Conservation (phyloP, 2,113 vertebrate genomes). For the Esox niger region DNA sequence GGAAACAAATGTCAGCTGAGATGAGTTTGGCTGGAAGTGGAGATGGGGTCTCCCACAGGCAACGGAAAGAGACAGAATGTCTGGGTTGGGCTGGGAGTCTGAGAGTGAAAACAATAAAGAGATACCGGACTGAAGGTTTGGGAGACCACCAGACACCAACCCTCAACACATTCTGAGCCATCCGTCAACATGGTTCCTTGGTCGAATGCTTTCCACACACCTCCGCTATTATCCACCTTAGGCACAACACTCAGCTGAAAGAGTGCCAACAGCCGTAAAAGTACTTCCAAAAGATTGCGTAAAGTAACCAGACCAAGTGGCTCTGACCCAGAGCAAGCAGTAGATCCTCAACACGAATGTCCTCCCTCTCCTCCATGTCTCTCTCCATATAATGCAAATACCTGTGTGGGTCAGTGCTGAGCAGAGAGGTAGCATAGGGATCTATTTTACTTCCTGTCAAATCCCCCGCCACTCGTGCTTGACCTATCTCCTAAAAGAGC, state of each 20-base stretch:
- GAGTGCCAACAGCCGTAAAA: constrained; percentile 44
- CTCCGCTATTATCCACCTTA: background rate
- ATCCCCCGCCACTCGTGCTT: constrained; percentile 52
- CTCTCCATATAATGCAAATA: constrained; percentile 37
- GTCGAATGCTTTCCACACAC: constrained; percentile 22
- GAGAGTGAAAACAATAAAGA: background rate
- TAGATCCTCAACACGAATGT: background rate
- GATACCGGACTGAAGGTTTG: too few species aligned
- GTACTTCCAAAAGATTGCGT: constrained; percentile 43
- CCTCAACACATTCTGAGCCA: constrained; percentile 2
- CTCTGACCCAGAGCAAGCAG: constrained; percentile 37
- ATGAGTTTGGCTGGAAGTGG: constrained; percentile 47
- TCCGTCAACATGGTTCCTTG: constrained; percentile 20
- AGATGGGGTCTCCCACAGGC: constrained; percentile 30
- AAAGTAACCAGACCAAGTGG: constrained; percentile 28
- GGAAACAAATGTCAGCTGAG: constrained; percentile 76
- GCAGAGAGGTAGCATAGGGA: constrained; percentile 54
- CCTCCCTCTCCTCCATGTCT: background rate
- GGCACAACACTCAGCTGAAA: constrained; percentile 27
- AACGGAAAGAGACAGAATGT: constrained; percentile 23
- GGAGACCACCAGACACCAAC: too few species aligned
- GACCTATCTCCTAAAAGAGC: constrained; percentile 45
- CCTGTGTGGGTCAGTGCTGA: constrained; percentile 53
- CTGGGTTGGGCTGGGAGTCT: background rate
- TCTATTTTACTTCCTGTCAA: constrained; percentile 60